Evolutionary conservation across 2,797 vertebrate genomes (phyloP), one percentile per base, ranked within the genome.

Genomic region (Poecilia gillii): DNA sequence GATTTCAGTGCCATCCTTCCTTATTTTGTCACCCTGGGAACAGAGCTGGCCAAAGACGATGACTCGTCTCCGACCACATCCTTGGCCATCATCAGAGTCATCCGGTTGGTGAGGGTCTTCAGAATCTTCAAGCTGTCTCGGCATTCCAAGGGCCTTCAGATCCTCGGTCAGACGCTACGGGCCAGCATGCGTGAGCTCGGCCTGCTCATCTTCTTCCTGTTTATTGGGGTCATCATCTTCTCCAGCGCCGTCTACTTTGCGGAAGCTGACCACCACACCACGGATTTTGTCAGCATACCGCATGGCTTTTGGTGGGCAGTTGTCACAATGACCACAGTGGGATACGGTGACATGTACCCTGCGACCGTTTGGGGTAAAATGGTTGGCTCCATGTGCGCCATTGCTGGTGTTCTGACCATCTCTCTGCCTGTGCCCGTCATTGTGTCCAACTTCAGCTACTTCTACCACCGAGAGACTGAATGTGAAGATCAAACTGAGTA

Each of bases 241-340:
- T 98, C 97, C 81, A 97, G 97, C 0, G 95, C 97, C 0, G 97
- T 98, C 41, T 98, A 97, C 91, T 98, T 98, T 76, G 97, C 97
- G 0, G 97, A 98, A 93, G 96, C 94, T 0, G 97, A 98, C 88
- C 95, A 97, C 64, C 87, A 81, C 0, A 87, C 92, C 75, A 96
- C 97, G 0, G 85, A 92, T 51, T 98, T 98, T 84, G 94, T 96
- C 82, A 98, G 97, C 87, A 98, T 98, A 95, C 97, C 97, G 0
- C 95, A 97, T 11, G 96, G 97, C 6, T 98, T 98, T 87, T 98
- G 97, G 97, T 98, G 97, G 97, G 97, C 97, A 0, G 96, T 98
- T 78, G 97, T 98, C 78, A 98, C 97, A 77, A 98, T 98, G 97
- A 98, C 97, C 1, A 98, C 97, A 0, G 97, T 98, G 31, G 97